These are phyloP conservation scores for Nemurella pictetii DNA, from an alignment of 2,888 invertebrate genomes.

Conservation along the genomic window DNA sequence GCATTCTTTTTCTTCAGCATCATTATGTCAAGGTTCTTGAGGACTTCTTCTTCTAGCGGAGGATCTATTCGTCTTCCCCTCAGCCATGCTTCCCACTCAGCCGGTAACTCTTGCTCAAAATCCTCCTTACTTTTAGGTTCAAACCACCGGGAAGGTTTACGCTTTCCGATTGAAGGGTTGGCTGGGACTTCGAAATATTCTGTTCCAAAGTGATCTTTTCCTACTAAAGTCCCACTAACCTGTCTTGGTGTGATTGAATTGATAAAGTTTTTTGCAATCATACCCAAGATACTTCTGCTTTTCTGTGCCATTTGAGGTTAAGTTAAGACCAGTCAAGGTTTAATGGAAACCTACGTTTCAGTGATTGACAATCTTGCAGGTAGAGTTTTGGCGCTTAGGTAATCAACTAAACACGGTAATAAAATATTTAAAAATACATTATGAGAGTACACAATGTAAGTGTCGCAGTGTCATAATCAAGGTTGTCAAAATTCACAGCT, in stretches of 20 bases:
- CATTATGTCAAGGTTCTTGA: slow-evolving; percentile 70
- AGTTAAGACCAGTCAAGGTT: too few relatives aligned
- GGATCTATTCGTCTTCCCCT: slow-evolving; percentile 66
- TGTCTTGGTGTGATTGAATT: slow-evolving; percentile 63
- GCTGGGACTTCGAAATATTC: slow-evolving; percentile 78
- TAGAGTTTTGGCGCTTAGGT: too few relatives aligned
- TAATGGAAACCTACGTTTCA: too few relatives aligned
- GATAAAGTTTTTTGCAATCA: slow-evolving; percentile 63
- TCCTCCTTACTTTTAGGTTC: slow-evolving; percentile 65
- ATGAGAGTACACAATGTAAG: too few relatives aligned
- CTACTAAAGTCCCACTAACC: slow-evolving; percentile 60
- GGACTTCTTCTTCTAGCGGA: slow-evolving; percentile 73
- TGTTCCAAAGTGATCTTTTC: slow-evolving; percentile 80
- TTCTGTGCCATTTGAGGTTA: slow-evolving; percentile 39
- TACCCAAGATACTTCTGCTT: slow-evolving; percentile 45
- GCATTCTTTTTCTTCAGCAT: slow-evolving; percentile 76
- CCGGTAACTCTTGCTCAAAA: slow-evolving; percentile 74
- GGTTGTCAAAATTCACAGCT: too few relatives aligned
- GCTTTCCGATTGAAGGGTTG: slow-evolving; percentile 65
- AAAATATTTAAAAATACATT: too few relatives aligned
- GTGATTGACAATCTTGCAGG: too few relatives aligned
- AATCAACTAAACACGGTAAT: too few relatives aligned
- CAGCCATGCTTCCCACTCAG: slow-evolving; percentile 90
- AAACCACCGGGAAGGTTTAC: slow-evolving; percentile 72
- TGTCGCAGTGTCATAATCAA: too few relatives aligned